Percentiles rank a stretch among this genome's conserved stretches.
Conservation (phyloP, 2,888 invertebrate species). For the Esperia sulphurella region DNA sequence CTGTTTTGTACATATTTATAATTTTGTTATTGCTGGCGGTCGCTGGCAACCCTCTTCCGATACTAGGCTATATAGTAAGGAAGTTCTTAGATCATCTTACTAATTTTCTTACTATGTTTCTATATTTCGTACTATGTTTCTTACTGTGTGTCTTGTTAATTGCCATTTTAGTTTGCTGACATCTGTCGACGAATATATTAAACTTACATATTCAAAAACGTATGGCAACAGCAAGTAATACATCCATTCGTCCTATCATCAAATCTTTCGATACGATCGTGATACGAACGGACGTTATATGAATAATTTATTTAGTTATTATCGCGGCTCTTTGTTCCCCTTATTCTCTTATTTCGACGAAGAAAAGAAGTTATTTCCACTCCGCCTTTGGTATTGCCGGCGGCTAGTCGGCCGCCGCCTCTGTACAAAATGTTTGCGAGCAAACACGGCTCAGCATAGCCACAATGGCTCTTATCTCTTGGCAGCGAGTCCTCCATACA, state of each 20-base stretch:
- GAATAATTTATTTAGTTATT: slow-evolving; percentile 61
- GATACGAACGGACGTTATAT: slow-evolving; percentile 43
- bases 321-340: slow-evolving; percentile 39
- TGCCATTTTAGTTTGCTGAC: no score
- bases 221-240: slow-evolving; percentile 20
- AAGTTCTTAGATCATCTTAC: no score
- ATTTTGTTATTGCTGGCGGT: no score
- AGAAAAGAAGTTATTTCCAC: slow-evolving; percentile 30
- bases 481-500: slow-evolving; percentile 28
- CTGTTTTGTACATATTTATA: slow-evolving; percentile 18
- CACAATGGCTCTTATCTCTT: slow-evolving; percentile 40
- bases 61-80: no score
- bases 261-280: slow-evolving; percentile 46
- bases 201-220: slow-evolving; percentile 9
- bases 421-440: slow-evolving; percentile 34
- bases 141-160: no score
- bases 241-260: slow-evolving; percentile 41
- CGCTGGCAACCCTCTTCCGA: no score
- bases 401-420: slow-evolving; percentile 24
- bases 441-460: slow-evolving; percentile 31
- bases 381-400: slow-evolving; percentile 6
- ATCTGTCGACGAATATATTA: no score
- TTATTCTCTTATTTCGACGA: slow-evolving; percentile 36
- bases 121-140: no score
- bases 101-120: no score